phyloP scores from a whole-genome alignment of 1,140 invertebrate species.

The Oryzaephilus surinamensis region DNA sequence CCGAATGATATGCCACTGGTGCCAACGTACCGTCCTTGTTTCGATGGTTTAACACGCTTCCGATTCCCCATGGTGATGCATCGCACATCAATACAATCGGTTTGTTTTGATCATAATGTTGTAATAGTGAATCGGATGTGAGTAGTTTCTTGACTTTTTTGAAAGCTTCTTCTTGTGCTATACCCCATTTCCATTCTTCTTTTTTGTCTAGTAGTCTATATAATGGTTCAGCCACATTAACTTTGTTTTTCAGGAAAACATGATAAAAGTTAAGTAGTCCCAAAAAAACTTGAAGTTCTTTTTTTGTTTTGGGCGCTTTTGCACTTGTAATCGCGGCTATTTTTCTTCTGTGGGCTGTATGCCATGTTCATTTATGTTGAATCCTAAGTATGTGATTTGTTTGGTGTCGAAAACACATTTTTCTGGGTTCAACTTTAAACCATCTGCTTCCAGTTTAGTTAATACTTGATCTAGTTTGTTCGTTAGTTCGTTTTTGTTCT shows the following conservation, averaged over 20 bases:
- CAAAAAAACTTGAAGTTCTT: conserved; percentile 28
- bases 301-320: conserved; percentile 20
- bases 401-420: conserved; percentile 26
- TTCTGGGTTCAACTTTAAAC: conserved; percentile 17
- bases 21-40: conserved; percentile 26
- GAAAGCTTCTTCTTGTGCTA: conserved; percentile 18
- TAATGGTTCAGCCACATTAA: conserved; percentile 13
- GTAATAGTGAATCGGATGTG: conserved; percentile 18
- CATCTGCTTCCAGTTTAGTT: conserved; percentile 18
- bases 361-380: conserved; percentile 25
- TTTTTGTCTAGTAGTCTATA: conserved; percentile 25
- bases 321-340: conserved; percentile 27
- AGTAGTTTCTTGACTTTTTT: conserved; percentile 22
- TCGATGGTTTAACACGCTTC: conserved; percentile 17
- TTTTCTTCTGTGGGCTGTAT: conserved; percentile 22
- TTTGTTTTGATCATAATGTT: conserved; percentile 16
- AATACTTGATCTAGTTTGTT: conserved; percentile 1
- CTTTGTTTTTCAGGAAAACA: too few relatives aligned
- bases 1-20: conserved; percentile 37
- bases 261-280: too few relatives aligned
- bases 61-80: conserved; percentile 19
- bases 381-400: conserved; percentile 29
- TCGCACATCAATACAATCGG: conserved; percentile 21
- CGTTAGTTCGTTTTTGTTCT: neutral
- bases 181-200: conserved; percentile 32